phyloP scores from a whole-genome alignment of 1,140 invertebrate genomes.

The Panonychus citri region DNA sequence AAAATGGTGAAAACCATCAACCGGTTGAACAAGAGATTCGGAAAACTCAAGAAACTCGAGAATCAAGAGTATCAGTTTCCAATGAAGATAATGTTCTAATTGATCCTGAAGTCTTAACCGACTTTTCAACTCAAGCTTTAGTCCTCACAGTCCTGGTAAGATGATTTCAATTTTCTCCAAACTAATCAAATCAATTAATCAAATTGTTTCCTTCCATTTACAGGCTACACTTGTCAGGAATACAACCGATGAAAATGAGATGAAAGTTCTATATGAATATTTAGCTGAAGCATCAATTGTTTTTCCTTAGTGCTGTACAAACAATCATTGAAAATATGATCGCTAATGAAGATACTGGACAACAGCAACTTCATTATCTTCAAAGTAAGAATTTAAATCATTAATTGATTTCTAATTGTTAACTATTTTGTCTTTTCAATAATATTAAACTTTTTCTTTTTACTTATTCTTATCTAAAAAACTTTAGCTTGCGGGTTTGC shows the following conservation, averaged over 20 bases:
- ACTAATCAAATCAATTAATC: background rate
- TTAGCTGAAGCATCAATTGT: constrained; percentile 86
- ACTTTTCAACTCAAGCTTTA: constrained; percentile 73
- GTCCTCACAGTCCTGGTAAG: constrained; percentile 63
- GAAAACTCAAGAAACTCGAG: constrained; percentile 35
- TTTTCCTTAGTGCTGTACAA: constrained; percentile 82
- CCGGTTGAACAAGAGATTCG: constrained; percentile 1
- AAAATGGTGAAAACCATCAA: background rate
- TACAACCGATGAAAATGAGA: constrained; percentile 85
- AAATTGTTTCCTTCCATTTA: no score
- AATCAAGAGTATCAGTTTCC: constrained; percentile 54
- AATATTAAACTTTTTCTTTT: background rate
- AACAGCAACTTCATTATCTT: constrained; percentile 72
- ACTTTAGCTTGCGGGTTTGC: background rate
- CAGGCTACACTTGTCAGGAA: constrained; percentile 78
- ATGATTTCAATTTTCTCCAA: background rate
- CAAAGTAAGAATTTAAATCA: constrained; percentile 56
- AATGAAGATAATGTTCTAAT: constrained; percentile 86
- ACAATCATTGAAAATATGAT: constrained; percentile 94
- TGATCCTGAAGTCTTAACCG: constrained; percentile 73
- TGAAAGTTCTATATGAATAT: constrained; percentile 81
- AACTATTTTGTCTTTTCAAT: background rate
- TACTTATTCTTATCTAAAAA: background rate
- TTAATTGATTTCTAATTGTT: no score
- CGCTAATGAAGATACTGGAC: constrained; percentile 63